Base-by-base conservation (phyloP, 2,888 invertebrate species). In the Lacanobia wlatinum region DNA sequence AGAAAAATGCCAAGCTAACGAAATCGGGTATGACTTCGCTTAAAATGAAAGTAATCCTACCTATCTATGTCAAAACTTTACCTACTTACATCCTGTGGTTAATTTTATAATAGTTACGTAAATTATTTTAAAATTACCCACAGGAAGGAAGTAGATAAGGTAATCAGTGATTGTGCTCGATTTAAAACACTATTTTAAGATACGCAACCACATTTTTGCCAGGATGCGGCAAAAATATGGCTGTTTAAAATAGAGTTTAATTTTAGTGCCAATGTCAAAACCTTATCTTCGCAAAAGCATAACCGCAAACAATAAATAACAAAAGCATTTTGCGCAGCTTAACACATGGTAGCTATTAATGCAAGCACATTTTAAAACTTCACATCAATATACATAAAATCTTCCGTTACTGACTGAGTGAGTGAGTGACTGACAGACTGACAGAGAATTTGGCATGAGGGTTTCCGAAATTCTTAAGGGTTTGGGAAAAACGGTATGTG, bases 241-340 rank as follows among this genome's bases (percentile, higher is more conserved):
- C 28, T 34, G 34, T 34, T 34, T 34, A 34, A 34, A 43, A 43
- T 12, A 43, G 6, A 8, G 9, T 43, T 14, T 14, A 60, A 55
- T 67, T 76, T 56, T 52, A 62, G 18, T 23, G 14, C 34, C 63
- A 52, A 58, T 58, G 1, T 28, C 34, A 52, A 75, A 73, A n/a
- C n/a, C 9, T 63, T 74, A 73, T 56, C 53, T 48, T 34, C 21
- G 63, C 21, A 38, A n/a, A n/a, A 48, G 21, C 46, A 56, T 18
- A 34, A 56, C 16, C 28, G 34, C 18, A 34, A 34, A 34, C 10
- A 16, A 8, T 52, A 52, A 55, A 55, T 16, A 23, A 16, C 23
- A 16, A 2, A 55, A 28, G 53, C 23, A 23, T 56, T 1, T 56
- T 34, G 6, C 34, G 34, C 18, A 28, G 28, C 18, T 34, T 56